These are phyloP conservation scores for Parnassius mnemosyne DNA, from an alignment of 2,888 invertebrate species.

Conservation along the genomic window DNA sequence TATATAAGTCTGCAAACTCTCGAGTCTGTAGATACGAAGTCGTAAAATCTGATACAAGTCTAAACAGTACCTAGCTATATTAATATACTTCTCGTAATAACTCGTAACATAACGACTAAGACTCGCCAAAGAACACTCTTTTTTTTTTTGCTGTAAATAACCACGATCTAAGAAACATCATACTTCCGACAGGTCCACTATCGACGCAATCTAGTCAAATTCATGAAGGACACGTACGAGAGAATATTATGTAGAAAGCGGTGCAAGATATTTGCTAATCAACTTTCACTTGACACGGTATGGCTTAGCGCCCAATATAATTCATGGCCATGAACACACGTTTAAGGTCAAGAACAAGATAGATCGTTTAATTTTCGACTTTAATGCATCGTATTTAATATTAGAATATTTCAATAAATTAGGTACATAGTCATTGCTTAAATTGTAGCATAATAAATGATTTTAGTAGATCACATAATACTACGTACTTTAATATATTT, in stretches of 20 bases:
- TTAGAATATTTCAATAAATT: background rate
- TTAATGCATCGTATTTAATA: background rate
- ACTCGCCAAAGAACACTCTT: no score
- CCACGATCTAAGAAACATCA: slow-evolving; percentile 31
- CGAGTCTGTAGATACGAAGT: no score
- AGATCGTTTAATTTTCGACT: slow-evolving; percentile 1
- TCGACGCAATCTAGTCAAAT: slow-evolving; percentile 52
- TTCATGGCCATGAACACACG: slow-evolving; percentile 2
- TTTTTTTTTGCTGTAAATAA: slow-evolving; percentile 5
- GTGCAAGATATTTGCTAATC: slow-evolving; percentile 54
- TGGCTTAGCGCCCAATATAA: slow-evolving; percentile 29
- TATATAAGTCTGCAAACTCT: no score
- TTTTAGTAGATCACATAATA: background rate
- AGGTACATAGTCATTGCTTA: background rate
- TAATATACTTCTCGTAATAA: no score
- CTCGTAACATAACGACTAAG: no score
- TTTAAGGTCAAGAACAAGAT: slow-evolving; percentile 1
- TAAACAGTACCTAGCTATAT: no score
- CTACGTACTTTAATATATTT: no score
- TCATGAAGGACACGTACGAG: slow-evolving; percentile 56
- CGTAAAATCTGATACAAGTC: no score
- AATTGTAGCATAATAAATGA: no score
- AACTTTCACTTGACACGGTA: slow-evolving; percentile 70
- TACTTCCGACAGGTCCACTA: slow-evolving; percentile 57
- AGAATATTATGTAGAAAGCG: slow-evolving; percentile 59